Percentiles rank a stretch among this genome's conserved stretches.
These are phyloP conservation scores for Brachyptera risi DNA, from an alignment of 2,888 invertebrate genomes.

Conservation along the genomic window DNA sequence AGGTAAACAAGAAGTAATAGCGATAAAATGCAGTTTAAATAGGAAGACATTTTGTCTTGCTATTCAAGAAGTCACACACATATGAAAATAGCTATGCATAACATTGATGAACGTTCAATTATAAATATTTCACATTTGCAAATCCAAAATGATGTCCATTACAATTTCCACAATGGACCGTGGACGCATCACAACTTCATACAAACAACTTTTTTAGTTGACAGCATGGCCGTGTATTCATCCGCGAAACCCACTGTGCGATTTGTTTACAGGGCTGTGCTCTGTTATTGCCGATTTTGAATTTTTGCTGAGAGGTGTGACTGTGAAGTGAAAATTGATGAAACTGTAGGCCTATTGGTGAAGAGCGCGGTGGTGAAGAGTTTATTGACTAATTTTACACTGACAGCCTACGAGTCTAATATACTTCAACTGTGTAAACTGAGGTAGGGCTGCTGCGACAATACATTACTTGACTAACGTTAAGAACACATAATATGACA, in stretches of 20 bases:
- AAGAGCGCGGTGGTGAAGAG: too few relatives aligned
- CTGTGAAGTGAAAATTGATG: too few relatives aligned
- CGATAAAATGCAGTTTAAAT: slow-evolving; percentile 27
- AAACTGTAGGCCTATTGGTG: too few relatives aligned
- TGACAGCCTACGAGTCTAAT: too few relatives aligned
- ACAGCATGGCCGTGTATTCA: slow-evolving; percentile 20
- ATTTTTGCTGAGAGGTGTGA: too few relatives aligned
- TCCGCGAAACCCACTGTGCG: not conserved
- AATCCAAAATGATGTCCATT: slow-evolving; percentile 13
- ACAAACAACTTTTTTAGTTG: slow-evolving; percentile 22
- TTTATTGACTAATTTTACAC: too few relatives aligned
- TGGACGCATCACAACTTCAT: slow-evolving; percentile 21
- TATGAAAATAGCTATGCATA: slow-evolving; percentile 8
- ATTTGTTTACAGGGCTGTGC: too few relatives aligned
- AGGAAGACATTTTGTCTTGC: slow-evolving; percentile 31
- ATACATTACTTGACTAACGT: too few relatives aligned
- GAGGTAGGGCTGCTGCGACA: too few relatives aligned
- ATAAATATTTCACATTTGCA: slow-evolving; percentile 9
- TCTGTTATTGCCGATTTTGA: too few relatives aligned
- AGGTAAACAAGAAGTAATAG: slow-evolving; percentile 30
- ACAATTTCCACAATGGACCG: slow-evolving; percentile 19
- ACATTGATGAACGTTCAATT: not conserved
- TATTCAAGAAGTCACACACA: slow-evolving; percentile 22
- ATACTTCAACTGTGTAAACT: too few relatives aligned
- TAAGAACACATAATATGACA: too few relatives aligned